Evolutionary conservation across 2,888 invertebrate species (phyloP).

Genomic region (Scaptomyza tumidula): DNA sequence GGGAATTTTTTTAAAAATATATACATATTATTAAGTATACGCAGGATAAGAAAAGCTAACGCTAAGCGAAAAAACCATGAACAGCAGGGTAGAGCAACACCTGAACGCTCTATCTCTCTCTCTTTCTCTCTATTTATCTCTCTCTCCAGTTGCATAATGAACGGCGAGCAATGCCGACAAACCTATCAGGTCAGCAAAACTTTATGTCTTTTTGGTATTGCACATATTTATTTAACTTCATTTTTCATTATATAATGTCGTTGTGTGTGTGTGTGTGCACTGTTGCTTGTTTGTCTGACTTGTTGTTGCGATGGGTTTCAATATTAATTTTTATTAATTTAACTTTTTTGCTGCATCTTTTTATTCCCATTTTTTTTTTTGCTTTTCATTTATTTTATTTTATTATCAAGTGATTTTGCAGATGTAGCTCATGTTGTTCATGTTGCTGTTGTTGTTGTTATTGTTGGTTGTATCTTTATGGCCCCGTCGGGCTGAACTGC

Average conservation of each 20-base stretch:
- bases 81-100: too few relatives aligned
- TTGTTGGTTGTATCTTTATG: constrained; percentile 7
- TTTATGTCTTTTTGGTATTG: constrained; percentile 34
- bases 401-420: constrained; percentile 5
- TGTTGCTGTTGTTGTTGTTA: constrained; percentile 1
- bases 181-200: constrained; percentile 5
- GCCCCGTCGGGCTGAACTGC: constrained; percentile 21
- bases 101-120: too few relatives aligned
- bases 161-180: background rate
- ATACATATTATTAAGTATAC: too few relatives aligned
- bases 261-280: constrained; percentile 16
- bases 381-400: constrained; percentile 4
- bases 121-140: too few relatives aligned
- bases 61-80: too few relatives aligned
- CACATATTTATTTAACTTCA: constrained; percentile 55
- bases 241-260: constrained; percentile 19
- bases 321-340: constrained; percentile 46
- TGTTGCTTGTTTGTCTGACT: constrained; percentile 39
- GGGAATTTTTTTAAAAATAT: too few relatives aligned
- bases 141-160: constrained; percentile 6
- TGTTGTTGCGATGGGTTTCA: constrained; percentile 30
- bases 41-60: too few relatives aligned
- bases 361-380: background rate
- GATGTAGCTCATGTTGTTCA: background rate
- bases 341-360: constrained; percentile 10